Base-by-base conservation (phyloP, 1,140 invertebrate genomes). In the Lasaia peninsularis region DNA sequence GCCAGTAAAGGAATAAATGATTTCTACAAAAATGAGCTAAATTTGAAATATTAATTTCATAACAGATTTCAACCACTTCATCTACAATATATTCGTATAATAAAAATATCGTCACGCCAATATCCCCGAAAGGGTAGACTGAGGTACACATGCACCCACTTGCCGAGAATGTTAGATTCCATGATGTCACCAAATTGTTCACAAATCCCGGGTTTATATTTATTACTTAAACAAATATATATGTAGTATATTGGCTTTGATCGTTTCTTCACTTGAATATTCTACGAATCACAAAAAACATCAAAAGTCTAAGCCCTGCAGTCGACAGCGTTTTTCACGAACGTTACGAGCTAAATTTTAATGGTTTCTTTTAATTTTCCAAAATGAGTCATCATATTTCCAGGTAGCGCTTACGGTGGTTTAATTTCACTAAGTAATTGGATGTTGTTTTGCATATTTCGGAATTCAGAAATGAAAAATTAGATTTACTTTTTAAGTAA, bases 351-450 rank as follows among this genome's bases (percentile, higher is more conserved):
- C 16, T 44, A 20, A 20, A 20, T 44, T 44, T 44, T 44, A 44
- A 60, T 56, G 67, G 56, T 59, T 74, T 74, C 67, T 65, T 71
- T 71, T 68, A 58, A 71, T 68, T 67, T 44, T 72, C 59, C 59
- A 65, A 69, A 67, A 69, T 72, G 72, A 74, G 60, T 74, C 72
- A 65, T 64, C 67, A 56, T 57, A 44, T 69, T 74, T 65, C 50
- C 62, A 53, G 54, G 44, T 56, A 48, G 37, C 56, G 12, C 12
- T 52, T 37, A 44, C 44, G 50, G 52, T 60, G 44, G 52, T 61
- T 60, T 63, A 69, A 57, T 66, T 67, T 65, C 61, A 32, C 40
- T 67, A 67, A 72, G 69, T 74, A 70, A 74, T 74, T 71, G 56
- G 20, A 55, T 64, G 60, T 60, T 53, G 21, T 56, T 55, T 58